Conservation (phyloP, 1,140 invertebrate species). For the Euwallacea similis region DNA sequence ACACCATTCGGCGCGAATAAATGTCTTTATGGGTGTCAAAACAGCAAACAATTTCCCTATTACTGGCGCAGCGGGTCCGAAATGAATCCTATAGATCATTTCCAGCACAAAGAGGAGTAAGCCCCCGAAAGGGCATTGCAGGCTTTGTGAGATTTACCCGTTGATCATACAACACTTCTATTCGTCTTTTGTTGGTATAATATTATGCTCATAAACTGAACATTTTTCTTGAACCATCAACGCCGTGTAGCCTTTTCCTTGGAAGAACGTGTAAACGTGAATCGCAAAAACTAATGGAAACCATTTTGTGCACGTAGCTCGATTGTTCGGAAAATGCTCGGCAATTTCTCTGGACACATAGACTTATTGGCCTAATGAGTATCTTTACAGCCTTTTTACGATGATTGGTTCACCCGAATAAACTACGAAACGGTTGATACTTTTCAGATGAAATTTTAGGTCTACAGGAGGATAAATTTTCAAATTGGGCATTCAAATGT, state of each 20-base stretch:
- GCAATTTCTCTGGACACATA: constrained; percentile 7
- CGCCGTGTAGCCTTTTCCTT: too few species aligned
- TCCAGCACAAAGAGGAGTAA: constrained; percentile 35
- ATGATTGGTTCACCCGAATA: too few species aligned
- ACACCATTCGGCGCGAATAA: constrained; percentile 16
- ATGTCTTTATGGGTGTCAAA: constrained; percentile 29
- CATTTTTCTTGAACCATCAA: too few species aligned
- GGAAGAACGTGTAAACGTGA: too few species aligned
- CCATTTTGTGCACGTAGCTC: constrained; percentile 4
- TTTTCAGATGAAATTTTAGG: too few species aligned
- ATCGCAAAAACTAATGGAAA: constrained; percentile 3
- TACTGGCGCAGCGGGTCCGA: constrained; percentile 18
- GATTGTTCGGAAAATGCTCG: constrained; percentile 14
- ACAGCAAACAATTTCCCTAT: constrained; percentile 33
- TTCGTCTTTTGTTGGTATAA: constrained; percentile 4
- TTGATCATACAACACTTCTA: constrained; percentile 14
- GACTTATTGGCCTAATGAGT: constrained; percentile 18
- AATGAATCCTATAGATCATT: constrained; percentile 43
- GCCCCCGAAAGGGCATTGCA: constrained; percentile 20
- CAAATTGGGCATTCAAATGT: too few species aligned
- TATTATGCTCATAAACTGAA: background rate
- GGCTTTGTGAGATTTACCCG: constrained; percentile 15
- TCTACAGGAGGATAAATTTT: too few species aligned
- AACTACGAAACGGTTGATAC: too few species aligned
- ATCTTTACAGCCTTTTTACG: constrained; percentile 2